Evolutionary conservation across 2,888 invertebrate genomes (phyloP), one percentile per base, ranked within the genome.

Genomic region (Dryadula phaetusa): DNA sequence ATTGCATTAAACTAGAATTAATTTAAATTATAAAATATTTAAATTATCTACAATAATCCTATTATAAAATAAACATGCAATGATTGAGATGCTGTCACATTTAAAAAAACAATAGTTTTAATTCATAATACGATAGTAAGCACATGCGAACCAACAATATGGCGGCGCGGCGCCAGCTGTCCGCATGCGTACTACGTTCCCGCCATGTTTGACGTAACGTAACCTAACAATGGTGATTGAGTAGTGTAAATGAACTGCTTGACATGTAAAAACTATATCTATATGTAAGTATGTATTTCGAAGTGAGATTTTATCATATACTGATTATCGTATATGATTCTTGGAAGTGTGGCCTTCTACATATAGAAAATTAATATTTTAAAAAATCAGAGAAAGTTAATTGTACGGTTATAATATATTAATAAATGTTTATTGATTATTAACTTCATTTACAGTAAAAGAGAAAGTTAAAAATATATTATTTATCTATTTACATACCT

Each of bases 181-280:
- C 88, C 90, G 90, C 91, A 82, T 81, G 91, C 90, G 92, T 76
- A 75, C 20, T 85, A 66, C 37, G 72, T 88, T 91, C 90, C 91
- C 88, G 90, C 91, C 88, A 88, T 88, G 80, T 87, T 88, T 85
- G 79, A 80, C 72, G 56, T 65, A 67, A 53, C 64, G 64, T 66
- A 63, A 70, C 61, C 58, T 42, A 65, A 67, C 67, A 70, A 68
- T 68, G 60, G 60, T 65, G 64, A 70, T 68, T 70, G 70, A 70
- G 54, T 67, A 62, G 40, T 65, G 42, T 40, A 53, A 49, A 20
- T 32, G 64, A 54, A 64, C 25, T 53, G 42, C 32, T 52, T 28
- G 58, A 60, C 25, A 46, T 44, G 22, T 4, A 40, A 40, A 54
- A 56, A 22, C 18, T 44, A 44, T 8, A 18, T 53, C 1, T 49